Base-by-base conservation (phyloP, 2,797 vertebrate genomes). In the Erithacus rubecula region DNA sequence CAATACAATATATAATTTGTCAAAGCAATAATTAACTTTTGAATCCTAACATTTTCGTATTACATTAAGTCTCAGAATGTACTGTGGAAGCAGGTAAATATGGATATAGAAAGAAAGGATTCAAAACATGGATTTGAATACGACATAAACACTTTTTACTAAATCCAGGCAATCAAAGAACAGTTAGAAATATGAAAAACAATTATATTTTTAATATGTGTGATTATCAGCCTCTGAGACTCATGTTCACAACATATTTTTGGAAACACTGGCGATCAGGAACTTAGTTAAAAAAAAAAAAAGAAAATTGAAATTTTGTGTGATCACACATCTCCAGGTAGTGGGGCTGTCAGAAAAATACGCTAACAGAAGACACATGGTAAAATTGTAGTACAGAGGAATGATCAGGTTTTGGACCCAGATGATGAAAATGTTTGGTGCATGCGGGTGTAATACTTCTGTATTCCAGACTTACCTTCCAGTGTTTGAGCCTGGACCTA, bases 401-500 rank as follows among this genome's bases (percentile, higher is more conserved):
- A 70, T 12, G 3, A 44, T 26, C 15, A 37, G 7, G 2, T 26
- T 69, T 86, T 30, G 9, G 52, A 70, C 14, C 3, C 18, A 49
- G n/a, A 11, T 27, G 5, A 52, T 29, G 11, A 34, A 51, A 78
- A 29, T 15, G 3, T 5, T 80, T 32, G 12, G 10, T 49, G 11
- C 5, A 2, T 46, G 44, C n/a, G 46, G 30, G 22, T 43, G 29
- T 0, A 0, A 20, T 62, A 2, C 16, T 83, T 72, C n/a, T 67
- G 15, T 10, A 59, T 78, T 78, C 44, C 44, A 87, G 44, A 21
- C 44, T 36, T 30, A 15, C 10, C 30, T 82, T 55, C n/a, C 47
- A 41, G 15, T 53, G 20, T 58, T 32, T 65, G 37, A 64, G 32
- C 19, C 59, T 65, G 55, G 78, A 46, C n/a, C 52, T 29, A 36